Conservation (phyloP, 2,113 vertebrate genomes). For the Hippopotamus amphibius region DNA sequence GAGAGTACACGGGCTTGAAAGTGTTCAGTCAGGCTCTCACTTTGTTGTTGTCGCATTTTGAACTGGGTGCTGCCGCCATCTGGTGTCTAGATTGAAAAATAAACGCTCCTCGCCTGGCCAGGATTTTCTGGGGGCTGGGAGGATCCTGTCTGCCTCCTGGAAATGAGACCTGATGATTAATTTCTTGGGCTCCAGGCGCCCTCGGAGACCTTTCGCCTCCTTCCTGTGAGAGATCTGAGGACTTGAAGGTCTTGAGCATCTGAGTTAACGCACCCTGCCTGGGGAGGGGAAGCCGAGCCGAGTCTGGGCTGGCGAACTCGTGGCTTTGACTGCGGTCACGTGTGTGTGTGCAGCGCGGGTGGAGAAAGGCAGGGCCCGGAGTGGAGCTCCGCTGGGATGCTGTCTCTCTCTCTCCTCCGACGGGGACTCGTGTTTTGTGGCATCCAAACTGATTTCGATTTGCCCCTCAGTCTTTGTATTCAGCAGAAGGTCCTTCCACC, state of each 20-base stretch:
- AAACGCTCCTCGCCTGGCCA: neutral
- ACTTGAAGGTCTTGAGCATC: neutral
- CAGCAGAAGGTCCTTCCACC: neutral
- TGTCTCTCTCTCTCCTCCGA: neutral
- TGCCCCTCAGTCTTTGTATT: neutral
- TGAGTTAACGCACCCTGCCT: neutral
- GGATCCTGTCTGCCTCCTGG: neutral
- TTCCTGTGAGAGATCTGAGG: neutral
- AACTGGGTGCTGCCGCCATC: constrained; percentile 77
- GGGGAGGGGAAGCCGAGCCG: neutral
- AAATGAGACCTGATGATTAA: constrained; percentile 49
- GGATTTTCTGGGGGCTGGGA: neutral
- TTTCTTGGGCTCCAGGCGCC: neutral
- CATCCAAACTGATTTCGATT: neutral
- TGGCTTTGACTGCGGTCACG: neutral
- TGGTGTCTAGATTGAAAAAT: constrained; percentile 65
- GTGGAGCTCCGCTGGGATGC: neutral
- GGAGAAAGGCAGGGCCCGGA: neutral
- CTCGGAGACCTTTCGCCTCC: neutral
- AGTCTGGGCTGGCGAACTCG: neutral
- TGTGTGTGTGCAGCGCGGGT: fast-evolving
- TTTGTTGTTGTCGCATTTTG: neutral
- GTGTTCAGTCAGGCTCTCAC: neutral
- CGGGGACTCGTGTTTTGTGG: neutral
- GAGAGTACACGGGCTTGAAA: neutral